A percentile compares a stretch with the other conserved stretches of the same genome.
Conservation (phyloP, 2,113 vertebrate genomes). For the Mellivora capensis region DNA sequence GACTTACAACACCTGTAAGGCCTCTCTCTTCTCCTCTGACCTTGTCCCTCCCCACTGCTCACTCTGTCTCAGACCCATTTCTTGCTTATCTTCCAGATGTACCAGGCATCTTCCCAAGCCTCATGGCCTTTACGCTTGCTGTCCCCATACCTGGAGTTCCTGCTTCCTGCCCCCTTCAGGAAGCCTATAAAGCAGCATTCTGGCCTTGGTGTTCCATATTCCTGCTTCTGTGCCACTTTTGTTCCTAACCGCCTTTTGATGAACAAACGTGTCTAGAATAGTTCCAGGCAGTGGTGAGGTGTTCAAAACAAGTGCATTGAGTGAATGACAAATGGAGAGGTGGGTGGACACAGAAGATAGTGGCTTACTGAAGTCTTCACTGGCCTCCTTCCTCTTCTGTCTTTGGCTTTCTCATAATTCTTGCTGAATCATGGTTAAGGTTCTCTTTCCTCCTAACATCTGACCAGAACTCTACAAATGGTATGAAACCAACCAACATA, state of each 20-base stretch:
- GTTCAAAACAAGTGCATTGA: background rate
- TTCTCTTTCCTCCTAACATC: background rate
- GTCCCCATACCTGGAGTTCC: background rate
- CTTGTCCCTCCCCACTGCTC: background rate
- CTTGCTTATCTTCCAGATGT: background rate
- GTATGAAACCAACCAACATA: background rate
- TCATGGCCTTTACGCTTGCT: rapidly evolving
- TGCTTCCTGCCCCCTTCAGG: background rate
- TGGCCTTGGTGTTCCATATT: too few relatives aligned
- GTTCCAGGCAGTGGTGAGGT: background rate
- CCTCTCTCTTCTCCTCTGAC: background rate
- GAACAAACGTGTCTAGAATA: background rate
- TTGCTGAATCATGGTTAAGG: background rate
- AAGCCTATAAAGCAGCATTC: too few relatives aligned
- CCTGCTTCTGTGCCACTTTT: background rate
- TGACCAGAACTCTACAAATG: background rate
- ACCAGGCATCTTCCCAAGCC: background rate
- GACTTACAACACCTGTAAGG: background rate
- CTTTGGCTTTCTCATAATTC: background rate
- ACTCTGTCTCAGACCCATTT: too few relatives aligned
- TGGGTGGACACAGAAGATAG: background rate
- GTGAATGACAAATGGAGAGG: background rate
- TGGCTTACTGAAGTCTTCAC: background rate
- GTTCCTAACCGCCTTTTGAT: background rate
- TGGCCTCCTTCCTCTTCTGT: background rate